phyloP scores from a whole-genome alignment of 35 echinoderm and acorn worm genomes.

The Hemicentrotus pulcherrimus region DNA sequence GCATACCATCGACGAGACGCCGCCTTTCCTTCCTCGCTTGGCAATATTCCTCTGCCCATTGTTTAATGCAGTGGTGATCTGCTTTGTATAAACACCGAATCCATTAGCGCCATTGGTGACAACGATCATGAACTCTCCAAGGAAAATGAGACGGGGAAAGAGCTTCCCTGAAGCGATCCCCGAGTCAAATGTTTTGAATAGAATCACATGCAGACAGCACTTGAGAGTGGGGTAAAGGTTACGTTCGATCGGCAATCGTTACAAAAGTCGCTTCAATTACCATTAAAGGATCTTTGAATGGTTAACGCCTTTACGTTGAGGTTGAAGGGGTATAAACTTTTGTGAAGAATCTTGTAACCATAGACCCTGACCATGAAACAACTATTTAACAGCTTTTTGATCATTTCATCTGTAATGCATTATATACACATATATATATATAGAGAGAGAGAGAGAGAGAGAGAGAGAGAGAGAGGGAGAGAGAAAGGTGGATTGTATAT shows the following conservation, averaged over 20 bases:
- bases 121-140: background rate
- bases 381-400: too few relatives aligned
- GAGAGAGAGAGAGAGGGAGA: too few relatives aligned
- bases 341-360: background rate
- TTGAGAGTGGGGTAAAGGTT: background rate
- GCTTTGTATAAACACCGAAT: constrained; percentile 4
- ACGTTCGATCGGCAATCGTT: background rate
- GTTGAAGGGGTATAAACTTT: background rate
- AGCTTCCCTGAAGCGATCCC: background rate
- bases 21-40: background rate
- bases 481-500: too few relatives aligned
- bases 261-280: background rate
- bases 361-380: too few relatives aligned
- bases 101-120: constrained; percentile 15
- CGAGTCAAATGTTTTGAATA: background rate
- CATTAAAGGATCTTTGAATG: background rate
- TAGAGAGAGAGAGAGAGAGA: too few relatives aligned
- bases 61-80: background rate
- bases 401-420: too few relatives aligned
- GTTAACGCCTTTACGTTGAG: background rate
- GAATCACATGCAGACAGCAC: background rate
- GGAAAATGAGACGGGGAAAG: background rate
- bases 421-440: too few relatives aligned
- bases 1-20: background rate
- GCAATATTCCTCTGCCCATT: background rate